phyloP scores from a whole-genome alignment of 2,888 invertebrate genomes.

The Troides oblongomaculatus region DNA sequence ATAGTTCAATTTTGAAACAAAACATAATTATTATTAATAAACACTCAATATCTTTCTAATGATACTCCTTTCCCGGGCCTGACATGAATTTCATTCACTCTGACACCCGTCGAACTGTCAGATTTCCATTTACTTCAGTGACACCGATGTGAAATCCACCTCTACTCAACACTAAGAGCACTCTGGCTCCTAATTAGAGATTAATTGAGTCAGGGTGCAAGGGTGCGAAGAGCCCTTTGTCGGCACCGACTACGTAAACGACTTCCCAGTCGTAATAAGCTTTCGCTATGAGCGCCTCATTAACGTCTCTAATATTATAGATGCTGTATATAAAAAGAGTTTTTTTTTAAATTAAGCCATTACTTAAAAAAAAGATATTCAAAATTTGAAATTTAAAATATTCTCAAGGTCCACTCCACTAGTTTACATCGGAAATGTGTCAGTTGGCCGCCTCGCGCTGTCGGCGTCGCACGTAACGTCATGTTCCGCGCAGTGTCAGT shows the following conservation, averaged over 20 bases:
- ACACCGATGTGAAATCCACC: slow-evolving; percentile 70
- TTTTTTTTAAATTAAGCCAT: neutral
- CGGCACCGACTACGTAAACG: slow-evolving; percentile 38
- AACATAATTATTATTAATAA: slow-evolving; percentile 7
- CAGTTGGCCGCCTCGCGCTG: slow-evolving; percentile 69
- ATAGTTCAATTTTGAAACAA: neutral
- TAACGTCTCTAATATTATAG: neutral
- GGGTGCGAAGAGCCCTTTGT: slow-evolving; percentile 55
- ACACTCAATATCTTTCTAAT: neutral
- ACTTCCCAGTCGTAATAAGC: slow-evolving; percentile 4
- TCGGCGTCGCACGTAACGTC: slow-evolving; percentile 61
- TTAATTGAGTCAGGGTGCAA: slow-evolving; percentile 72
- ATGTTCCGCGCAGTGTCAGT: slow-evolving; percentile 74
- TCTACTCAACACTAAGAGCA: slow-evolving; percentile 73
- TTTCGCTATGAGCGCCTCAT: slow-evolving; percentile 7
- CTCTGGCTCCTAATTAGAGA: slow-evolving; percentile 75
- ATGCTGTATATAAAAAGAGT: neutral
- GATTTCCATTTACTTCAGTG: slow-evolving; percentile 70
- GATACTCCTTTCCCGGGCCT: slow-evolving; percentile 32
- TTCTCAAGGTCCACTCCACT: slow-evolving; percentile 41
- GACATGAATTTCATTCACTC: slow-evolving; percentile 58
- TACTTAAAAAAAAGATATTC: slow-evolving; percentile 30
- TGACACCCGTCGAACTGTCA: slow-evolving; percentile 61
- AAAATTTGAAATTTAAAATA: slow-evolving; percentile 45
- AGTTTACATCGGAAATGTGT: slow-evolving; percentile 36